A percentile compares a stretch with the other conserved stretches of the same genome.
phyloP scores from a whole-genome alignment of 2,797 vertebrate species.

The Emydoidea blandingii region DNA sequence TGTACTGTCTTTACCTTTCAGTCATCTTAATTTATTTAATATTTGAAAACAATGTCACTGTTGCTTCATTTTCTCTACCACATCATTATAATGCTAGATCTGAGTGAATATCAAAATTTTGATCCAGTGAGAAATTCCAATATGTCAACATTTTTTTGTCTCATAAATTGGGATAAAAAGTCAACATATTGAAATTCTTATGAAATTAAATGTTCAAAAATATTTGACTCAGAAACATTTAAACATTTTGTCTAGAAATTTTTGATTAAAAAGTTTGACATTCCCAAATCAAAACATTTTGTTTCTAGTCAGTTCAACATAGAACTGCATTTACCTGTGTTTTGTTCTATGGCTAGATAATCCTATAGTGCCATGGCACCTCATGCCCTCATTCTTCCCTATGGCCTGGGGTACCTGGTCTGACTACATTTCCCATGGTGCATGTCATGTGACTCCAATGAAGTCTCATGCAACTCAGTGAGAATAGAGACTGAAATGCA shows the following conservation, averaged over 20 bases:
- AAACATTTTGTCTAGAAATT: neutral
- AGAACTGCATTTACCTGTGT: neutral
- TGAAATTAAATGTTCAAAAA: neutral
- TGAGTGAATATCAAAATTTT: neutral
- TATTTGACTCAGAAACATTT: neutral
- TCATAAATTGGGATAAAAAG: neutral
- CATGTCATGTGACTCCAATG: neutral
- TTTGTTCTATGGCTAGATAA: neutral
- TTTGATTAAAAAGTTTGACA: neutral
- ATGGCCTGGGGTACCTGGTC: neutral
- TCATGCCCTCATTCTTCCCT: neutral
- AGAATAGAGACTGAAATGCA: neutral
- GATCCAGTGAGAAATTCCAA: neutral
- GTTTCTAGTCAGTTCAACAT: neutral
- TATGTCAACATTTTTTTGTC: neutral
- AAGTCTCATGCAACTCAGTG: neutral
- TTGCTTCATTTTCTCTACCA: neutral
- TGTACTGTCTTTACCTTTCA: neutral
- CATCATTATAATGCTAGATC: neutral
- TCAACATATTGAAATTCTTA: neutral
- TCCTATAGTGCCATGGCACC: neutral
- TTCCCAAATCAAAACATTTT: neutral
- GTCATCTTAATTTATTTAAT: neutral
- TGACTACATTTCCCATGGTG: neutral
- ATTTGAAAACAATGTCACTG: neutral